Conservation (phyloP, 92 coral and sea anemone genomes). For the Zoanthus gigantus region DNA sequence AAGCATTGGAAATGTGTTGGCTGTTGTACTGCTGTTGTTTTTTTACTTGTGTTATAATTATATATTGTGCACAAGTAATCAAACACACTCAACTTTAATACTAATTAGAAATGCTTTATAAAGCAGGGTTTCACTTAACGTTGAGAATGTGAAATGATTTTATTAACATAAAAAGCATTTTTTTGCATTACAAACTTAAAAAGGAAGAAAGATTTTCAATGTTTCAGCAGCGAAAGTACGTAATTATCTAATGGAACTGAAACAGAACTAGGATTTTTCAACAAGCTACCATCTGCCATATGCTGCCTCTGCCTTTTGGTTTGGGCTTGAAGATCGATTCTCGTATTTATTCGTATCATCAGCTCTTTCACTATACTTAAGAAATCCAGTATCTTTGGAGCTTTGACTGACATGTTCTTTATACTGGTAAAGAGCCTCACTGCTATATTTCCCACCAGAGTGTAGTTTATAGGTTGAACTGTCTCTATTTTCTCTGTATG, state of each 20-base stretch:
- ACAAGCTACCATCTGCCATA: conserved; percentile 30
- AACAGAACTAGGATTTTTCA: background rate
- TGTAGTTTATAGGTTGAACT: conserved; percentile 56
- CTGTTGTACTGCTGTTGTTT: too few relatives aligned
- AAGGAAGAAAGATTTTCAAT: background rate
- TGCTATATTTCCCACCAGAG: conserved; percentile 46
- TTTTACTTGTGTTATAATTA: too few relatives aligned
- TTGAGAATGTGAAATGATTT: background rate
- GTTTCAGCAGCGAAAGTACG: background rate
- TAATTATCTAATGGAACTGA: background rate
- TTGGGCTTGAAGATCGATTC: conserved; percentile 18
- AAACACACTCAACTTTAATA: too few relatives aligned
- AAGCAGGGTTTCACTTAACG: background rate
- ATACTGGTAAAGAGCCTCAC: conserved; percentile 66
- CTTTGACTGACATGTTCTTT: conserved; percentile 50
- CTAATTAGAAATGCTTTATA: too few relatives aligned
- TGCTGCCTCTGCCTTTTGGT: background rate
- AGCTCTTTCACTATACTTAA: conserved; percentile 7
- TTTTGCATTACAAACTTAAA: background rate
- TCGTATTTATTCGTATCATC: conserved; percentile 1
- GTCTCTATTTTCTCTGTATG: conserved; percentile 66
- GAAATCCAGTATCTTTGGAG: conserved; percentile 12
- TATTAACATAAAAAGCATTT: background rate
- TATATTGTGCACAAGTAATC: too few relatives aligned
- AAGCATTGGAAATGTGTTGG: too few relatives aligned